phyloP scores from a whole-genome alignment of 2,888 invertebrate genomes.

The Bellardia pandia region DNA sequence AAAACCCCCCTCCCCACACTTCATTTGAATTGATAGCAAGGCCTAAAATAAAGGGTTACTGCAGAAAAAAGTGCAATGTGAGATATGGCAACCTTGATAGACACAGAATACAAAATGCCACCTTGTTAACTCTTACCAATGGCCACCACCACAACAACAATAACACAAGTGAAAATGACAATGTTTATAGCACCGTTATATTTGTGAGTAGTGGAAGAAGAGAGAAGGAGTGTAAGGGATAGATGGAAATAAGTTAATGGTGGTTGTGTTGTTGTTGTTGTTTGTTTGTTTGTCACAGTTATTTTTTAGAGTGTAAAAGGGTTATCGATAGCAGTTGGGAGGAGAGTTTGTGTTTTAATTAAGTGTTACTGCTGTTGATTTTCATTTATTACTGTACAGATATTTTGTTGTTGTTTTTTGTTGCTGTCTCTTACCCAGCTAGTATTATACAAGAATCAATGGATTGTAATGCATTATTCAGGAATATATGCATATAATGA shows the following conservation, averaged over 20 bases:
- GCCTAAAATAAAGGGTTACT: conserved; percentile 37
- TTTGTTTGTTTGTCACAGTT: conserved; percentile 31
- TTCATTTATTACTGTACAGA: conserved; percentile 42
- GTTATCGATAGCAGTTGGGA: conserved; percentile 7
- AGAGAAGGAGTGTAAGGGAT: background rate
- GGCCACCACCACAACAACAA: conserved; percentile 16
- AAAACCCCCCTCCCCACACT: background rate
- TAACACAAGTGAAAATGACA: conserved; percentile 59
- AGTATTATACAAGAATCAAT: conserved; percentile 66
- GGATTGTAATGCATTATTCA: conserved; percentile 62
- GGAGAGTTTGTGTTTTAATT: conserved; percentile 62
- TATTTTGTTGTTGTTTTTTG: conserved; percentile 25
- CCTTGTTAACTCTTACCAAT: conserved; percentile 39
- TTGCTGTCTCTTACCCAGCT: background rate
- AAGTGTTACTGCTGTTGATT: conserved; percentile 72
- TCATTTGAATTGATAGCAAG: conserved; percentile 1
- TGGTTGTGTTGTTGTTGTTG: conserved; percentile 39
- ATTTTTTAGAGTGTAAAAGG: background rate
- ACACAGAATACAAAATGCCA: conserved; percentile 23
- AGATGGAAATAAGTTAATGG: conserved; percentile 39
- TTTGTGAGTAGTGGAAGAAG: background rate
- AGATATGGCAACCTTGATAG: conserved; percentile 50
- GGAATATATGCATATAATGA: conserved; percentile 41
- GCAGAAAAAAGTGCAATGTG: conserved; percentile 52
- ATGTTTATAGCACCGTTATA: conserved; percentile 52